These are phyloP conservation scores for Aplodontia rufa DNA, from an alignment of 2,113 vertebrate genomes.

Conservation along the genomic window DNA sequence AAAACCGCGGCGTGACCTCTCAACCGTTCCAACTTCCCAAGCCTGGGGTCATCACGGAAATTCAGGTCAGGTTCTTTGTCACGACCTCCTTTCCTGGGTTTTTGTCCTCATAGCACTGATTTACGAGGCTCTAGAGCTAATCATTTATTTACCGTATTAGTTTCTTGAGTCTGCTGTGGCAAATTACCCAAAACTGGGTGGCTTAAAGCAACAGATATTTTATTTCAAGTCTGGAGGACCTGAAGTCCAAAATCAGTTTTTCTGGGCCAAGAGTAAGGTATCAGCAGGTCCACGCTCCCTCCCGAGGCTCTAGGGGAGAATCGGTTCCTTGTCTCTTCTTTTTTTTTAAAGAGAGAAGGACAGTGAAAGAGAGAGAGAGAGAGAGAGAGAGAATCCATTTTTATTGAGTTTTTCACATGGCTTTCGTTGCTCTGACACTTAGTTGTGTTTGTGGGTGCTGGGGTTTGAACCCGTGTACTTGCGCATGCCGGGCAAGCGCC, in stretches of 20 bases:
- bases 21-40: neutral
- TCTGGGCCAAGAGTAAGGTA: neutral
- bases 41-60: neutral
- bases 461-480: no score
- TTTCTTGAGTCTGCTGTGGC: neutral
- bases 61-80: neutral
- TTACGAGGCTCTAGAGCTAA: neutral
- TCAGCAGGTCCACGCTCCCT: neutral
- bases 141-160: neutral
- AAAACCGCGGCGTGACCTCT: neutral
- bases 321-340: neutral
- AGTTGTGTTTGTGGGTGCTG: no score
- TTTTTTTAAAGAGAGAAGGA: no score
- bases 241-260: neutral
- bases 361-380: no score
- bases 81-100: neutral
- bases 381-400: no score
- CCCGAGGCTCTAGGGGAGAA: neutral
- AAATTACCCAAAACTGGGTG: neutral
- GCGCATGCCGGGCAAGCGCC: no score
- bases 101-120: neutral
- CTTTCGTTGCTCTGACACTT: no score
- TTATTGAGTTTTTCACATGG: no score
- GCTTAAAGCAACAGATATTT: neutral
- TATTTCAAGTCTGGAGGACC: neutral